phyloP scores from a whole-genome alignment of 1,140 invertebrate genomes.

The Drosophila tropicalis region DNA sequence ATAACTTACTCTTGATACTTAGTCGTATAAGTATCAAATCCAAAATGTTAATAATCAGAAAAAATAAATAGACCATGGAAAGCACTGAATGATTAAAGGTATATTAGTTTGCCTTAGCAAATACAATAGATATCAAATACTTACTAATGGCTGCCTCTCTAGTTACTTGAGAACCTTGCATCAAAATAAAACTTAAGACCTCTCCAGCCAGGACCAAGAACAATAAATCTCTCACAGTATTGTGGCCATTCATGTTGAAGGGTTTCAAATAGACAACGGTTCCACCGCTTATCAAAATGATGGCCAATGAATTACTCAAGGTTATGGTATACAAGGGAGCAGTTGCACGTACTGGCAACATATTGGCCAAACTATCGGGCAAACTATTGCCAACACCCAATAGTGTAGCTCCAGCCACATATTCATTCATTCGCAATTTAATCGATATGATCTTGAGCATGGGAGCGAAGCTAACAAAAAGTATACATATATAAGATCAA shows the following conservation, averaged over 20 bases:
- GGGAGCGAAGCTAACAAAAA: slow-evolving; percentile 31
- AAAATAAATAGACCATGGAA: slow-evolving; percentile 34
- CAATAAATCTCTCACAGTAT: slow-evolving; percentile 37
- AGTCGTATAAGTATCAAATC: slow-evolving; percentile 36
- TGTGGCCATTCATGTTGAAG: slow-evolving; percentile 45
- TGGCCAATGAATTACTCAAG: slow-evolving; percentile 28
- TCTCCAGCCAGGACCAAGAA: slow-evolving; percentile 38
- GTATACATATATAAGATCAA: not conserved
- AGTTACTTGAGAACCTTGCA: not conserved
- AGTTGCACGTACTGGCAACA: slow-evolving; percentile 24
- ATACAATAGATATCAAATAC: not conserved
- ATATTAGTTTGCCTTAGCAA: not conserved
- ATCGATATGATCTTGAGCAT: slow-evolving; percentile 45
- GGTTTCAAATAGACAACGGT: slow-evolving; percentile 48
- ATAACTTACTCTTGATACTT: slow-evolving; percentile 43
- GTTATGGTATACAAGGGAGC: slow-evolving; percentile 22
- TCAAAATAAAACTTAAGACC: slow-evolving; percentile 13
- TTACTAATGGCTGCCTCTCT: slow-evolving; percentile 14
- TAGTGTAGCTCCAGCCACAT: slow-evolving; percentile 48
- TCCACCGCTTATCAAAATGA: slow-evolving; percentile 47
- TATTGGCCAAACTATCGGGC: slow-evolving; percentile 47
- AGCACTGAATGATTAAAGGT: slow-evolving; percentile 9
- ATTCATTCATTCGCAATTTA: slow-evolving; percentile 45
- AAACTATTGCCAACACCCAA: slow-evolving; percentile 40
- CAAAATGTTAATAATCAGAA: slow-evolving; percentile 37